These are phyloP conservation scores for Lepidurus couesii DNA, from an alignment of 1,140 invertebrate species.

Conservation along the genomic window DNA sequence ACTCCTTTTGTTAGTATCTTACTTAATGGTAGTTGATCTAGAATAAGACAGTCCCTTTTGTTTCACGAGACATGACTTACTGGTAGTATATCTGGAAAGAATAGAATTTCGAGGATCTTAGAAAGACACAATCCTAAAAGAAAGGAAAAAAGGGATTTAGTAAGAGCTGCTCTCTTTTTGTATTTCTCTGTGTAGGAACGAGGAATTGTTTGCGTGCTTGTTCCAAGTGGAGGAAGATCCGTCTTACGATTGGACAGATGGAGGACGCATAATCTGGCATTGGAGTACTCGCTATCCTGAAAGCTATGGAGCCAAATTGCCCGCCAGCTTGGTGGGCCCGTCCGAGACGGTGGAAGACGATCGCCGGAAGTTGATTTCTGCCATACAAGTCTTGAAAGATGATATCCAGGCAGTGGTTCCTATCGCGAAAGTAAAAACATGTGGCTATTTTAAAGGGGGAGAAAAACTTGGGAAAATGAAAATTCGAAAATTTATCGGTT, in stretches of 20 bases:
- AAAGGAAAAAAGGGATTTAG: background rate
- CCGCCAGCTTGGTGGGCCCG: conserved; percentile 44
- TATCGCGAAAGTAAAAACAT: conserved; percentile 74
- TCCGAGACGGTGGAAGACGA: conserved; percentile 51
- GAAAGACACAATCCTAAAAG: background rate
- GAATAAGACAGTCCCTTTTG: no score
- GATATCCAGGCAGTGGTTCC: conserved; percentile 88
- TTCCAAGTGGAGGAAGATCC: conserved; percentile 68
- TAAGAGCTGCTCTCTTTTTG: conserved; percentile 10
- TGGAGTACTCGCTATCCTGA: conserved; percentile 29
- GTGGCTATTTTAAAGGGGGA: background rate
- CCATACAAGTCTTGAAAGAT: conserved; percentile 86
- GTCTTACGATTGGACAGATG: conserved; percentile 62
- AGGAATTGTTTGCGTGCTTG: conserved; percentile 84
- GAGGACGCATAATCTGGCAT: conserved; percentile 29
- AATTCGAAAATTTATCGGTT: conserved; percentile 34
- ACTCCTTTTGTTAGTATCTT: background rate
- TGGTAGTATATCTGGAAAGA: background rate
- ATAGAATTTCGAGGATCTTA: background rate
- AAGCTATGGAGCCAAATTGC: conserved; percentile 35
- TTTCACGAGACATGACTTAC: background rate
- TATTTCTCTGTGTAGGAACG: conserved; percentile 48
- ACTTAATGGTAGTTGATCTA: background rate
- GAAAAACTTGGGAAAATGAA: no score
- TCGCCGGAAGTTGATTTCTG: conserved; percentile 65